Base-by-base conservation (phyloP, 2,888 invertebrate species). In the Adela reaumurella region DNA sequence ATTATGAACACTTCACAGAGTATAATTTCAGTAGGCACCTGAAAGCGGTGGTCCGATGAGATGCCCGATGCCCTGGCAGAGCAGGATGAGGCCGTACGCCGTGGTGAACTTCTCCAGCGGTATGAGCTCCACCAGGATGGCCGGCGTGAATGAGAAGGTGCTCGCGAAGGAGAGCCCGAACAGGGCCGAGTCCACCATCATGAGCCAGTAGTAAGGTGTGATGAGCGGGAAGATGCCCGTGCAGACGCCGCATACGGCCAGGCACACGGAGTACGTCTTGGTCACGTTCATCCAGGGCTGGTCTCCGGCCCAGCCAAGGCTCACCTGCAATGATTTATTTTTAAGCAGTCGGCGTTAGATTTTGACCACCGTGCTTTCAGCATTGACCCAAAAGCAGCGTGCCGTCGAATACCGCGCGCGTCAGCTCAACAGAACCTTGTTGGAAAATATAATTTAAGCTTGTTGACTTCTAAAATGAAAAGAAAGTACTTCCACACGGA, bases 111-210 rank as follows among this genome's bases (percentile, higher is more conserved):
- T 86, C 63, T 95, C 94, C 63, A 97, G 71, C 4, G 94, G 92
- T 29, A 96, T 90, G 59, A 96, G 74, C 61, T 92, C 89, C 44
- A 94, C 93, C 55, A 96, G 74, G 58, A 97, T 87, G 59, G 93
- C 90, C 0, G 94, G 93, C 0, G 94, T 94, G 56, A 96, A 89
- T 1, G 94, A 90, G 67, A 94, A 96, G 52, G 90, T 93, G 56
- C 94, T 95, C 46, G 94, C 93, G 64, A 96, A 94, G 56, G 92
- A 90, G 54, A 96, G 81, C 11, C 97, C 97, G 70, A 94, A 97
- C 1, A 87, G 73, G 0, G 86, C 85, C 17, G 82, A 82, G 16
- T 74, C 71, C 51, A 65, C 61, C 28, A 74, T 74, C 43, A 86
- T 65, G 11, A 77, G 56, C 64, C 73, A 70, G 56, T 82, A 84